A percentile compares a stretch with the other conserved stretches of the same genome.
phyloP scores from a whole-genome alignment of 2,888 invertebrate genomes.

The Scaptomyza polygonia region DNA sequence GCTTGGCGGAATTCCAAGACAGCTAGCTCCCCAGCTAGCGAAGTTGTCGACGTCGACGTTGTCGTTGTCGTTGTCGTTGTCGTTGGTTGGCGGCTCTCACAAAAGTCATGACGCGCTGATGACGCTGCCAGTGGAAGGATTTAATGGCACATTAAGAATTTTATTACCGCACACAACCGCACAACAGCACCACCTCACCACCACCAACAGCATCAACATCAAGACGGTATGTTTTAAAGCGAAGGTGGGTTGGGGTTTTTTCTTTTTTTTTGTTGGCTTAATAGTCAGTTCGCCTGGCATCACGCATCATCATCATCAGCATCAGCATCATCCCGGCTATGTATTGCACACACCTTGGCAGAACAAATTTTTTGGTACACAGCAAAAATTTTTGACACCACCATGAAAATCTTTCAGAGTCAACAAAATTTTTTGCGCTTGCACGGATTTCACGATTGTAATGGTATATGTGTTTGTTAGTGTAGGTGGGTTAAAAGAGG shows the following conservation, averaged over 20 bases:
- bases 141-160: constrained; percentile 84
- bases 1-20: constrained; percentile 74
- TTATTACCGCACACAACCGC: constrained; percentile 78
- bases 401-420: constrained; percentile 69
- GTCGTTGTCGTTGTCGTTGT: constrained; percentile 39
- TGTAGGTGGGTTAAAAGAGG: neutral
- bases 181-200: constrained; percentile 37
- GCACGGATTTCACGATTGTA: constrained; percentile 51
- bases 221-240: constrained; percentile 19
- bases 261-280: too few species aligned
- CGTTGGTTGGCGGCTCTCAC: constrained; percentile 60
- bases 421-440: constrained; percentile 61
- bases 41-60: constrained; percentile 32
- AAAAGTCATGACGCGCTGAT: constrained; percentile 77
- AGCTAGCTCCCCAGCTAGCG: constrained; percentile 45
- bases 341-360: constrained; percentile 67
- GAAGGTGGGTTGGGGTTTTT: constrained; percentile 16
- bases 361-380: constrained; percentile 65
- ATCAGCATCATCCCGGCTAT: constrained; percentile 15
- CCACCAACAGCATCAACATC: constrained; percentile 29
- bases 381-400: constrained; percentile 71
- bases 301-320: constrained; percentile 26
- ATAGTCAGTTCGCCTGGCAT: constrained; percentile 56
- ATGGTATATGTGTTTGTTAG: neutral
- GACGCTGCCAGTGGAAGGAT: constrained; percentile 80